These are phyloP conservation scores for Armadillidium nasatum DNA, from an alignment of 1,140 invertebrate genomes.

Conservation along the genomic window DNA sequence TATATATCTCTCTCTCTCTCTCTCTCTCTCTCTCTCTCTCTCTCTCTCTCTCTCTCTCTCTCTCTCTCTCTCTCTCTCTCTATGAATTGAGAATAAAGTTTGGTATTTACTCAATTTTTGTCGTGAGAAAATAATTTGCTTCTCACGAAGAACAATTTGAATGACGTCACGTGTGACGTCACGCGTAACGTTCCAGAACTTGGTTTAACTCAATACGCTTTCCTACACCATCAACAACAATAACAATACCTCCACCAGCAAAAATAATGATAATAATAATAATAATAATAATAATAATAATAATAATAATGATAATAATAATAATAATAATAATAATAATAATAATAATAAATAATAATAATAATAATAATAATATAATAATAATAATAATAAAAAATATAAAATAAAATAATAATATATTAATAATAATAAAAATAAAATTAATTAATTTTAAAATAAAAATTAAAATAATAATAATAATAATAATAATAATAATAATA, in stretches of 20 bases:
- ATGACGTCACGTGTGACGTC: conserved; percentile 1
- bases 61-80: background rate
- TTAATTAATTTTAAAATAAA: background rate
- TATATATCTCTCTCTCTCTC: no score
- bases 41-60: background rate
- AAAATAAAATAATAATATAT: background rate
- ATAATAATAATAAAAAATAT: background rate
- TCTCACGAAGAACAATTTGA: background rate
- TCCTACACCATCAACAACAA: background rate
- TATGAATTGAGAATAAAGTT: background rate
- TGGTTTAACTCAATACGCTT: background rate
- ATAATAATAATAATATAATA: background rate
- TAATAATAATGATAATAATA: no score
- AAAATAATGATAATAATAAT: background rate
- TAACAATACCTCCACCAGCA: background rate
- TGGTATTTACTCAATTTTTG: background rate
- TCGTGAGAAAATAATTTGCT: conserved; percentile 8
- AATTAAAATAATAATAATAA: background rate
- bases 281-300: no score
- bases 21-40: background rate
- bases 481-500: background rate
- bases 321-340: background rate
- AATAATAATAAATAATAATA: background rate
- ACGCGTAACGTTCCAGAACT: background rate
- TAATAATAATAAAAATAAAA: background rate